These are phyloP conservation scores for Taenaris catops DNA, from an alignment of 2,888 invertebrate species.

Conservation along the genomic window DNA sequence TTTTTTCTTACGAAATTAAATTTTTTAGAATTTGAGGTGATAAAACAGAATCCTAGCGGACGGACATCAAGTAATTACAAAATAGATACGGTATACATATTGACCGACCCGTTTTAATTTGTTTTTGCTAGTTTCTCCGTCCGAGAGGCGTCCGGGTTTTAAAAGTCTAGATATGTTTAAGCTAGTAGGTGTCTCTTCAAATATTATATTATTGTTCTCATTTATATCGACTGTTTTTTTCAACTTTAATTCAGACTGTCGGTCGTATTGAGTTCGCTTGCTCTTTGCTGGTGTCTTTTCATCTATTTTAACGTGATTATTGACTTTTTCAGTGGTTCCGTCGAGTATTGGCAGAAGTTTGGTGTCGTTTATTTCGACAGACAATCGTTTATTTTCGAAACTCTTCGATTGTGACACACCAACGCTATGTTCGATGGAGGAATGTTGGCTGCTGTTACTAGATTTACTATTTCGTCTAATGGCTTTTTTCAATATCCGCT, in stretches of 20 bases:
- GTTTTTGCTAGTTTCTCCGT: constrained; percentile 36
- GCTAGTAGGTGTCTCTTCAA: constrained; percentile 30
- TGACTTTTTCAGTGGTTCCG: constrained; percentile 39
- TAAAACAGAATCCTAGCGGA: too few species aligned
- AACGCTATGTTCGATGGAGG: constrained; percentile 38
- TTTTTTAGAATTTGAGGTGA: too few species aligned
- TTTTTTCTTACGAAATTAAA: too few species aligned
- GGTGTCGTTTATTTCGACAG: constrained; percentile 46
- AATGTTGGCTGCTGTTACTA: constrained; percentile 46
- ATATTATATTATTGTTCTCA: constrained; percentile 43
- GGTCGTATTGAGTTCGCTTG: constrained; percentile 19
- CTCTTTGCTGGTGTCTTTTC: constrained; percentile 27
- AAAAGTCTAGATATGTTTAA: constrained; percentile 25
- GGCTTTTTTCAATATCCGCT: constrained; percentile 66
- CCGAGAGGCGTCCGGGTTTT: constrained; percentile 10
- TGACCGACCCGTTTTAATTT: constrained; percentile 59
- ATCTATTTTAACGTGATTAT: constrained; percentile 31
- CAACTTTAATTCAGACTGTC: constrained; percentile 27
- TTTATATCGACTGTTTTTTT: constrained; percentile 48
- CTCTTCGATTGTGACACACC: constrained; percentile 53
- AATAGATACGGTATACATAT: not conserved
- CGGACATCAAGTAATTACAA: too few species aligned
- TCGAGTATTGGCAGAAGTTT: constrained; percentile 50
- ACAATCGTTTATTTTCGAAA: constrained; percentile 46
- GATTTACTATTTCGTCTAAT: constrained; percentile 61